A percentile compares a stretch with the other conserved stretches of the same genome.
phyloP scores from a whole-genome alignment of 2,797 vertebrate genomes.

The Pempheris klunzingeri region DNA sequence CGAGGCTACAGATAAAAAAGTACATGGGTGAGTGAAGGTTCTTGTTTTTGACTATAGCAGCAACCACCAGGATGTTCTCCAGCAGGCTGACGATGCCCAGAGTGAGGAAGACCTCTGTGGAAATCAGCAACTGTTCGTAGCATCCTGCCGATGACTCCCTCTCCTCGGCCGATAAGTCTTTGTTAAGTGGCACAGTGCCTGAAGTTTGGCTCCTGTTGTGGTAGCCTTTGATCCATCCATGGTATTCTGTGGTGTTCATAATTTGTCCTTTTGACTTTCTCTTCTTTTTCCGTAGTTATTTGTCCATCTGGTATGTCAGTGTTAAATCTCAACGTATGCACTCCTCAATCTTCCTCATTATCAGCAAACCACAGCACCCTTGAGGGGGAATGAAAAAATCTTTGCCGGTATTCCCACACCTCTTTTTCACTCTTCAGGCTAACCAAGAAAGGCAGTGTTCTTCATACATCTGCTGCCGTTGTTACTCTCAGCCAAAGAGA shows the following conservation, averaged over 20 bases:
- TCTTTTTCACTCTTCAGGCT: neutral
- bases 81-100: constrained; percentile 93
- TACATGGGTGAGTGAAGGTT: constrained; percentile 98
- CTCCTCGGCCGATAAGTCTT: constrained; percentile 52
- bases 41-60: constrained; percentile 94
- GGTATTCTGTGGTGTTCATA: constrained; percentile 88
- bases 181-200: constrained; percentile 54
- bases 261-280: constrained; percentile 9
- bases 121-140: constrained; percentile 92
- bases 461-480: constrained; percentile 34
- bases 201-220: constrained; percentile 85
- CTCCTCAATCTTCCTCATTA: constrained; percentile 3
- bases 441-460: constrained; percentile 22
- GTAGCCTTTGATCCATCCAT: constrained; percentile 77
- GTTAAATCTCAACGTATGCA: constrained; percentile 2
- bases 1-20: constrained; percentile 97
- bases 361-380: neutral
- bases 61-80: constrained; percentile 94
- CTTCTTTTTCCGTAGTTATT: neutral
- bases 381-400: neutral
- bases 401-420: neutral
- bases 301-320: constrained; percentile 17
- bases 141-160: constrained; percentile 83
- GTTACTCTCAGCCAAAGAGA: constrained; percentile 9
- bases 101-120: constrained; percentile 93